phyloP scores from a whole-genome alignment of 2,113 vertebrate species.

The Verasper variegatus region DNA sequence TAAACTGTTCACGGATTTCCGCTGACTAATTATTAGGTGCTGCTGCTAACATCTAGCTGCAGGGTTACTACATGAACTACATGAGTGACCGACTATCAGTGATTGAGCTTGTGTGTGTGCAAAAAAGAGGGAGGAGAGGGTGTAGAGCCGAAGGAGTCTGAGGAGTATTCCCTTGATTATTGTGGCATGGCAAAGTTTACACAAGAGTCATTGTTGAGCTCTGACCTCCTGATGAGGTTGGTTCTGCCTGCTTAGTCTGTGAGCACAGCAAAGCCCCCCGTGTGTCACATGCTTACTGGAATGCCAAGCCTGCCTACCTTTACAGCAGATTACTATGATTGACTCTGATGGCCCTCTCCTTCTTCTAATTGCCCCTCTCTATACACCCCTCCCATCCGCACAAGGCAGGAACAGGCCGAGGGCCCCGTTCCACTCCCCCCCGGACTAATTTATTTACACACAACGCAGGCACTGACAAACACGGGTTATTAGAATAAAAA shows the following conservation, averaged over 20 bases:
- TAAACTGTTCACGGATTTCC: not conserved
- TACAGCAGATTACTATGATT: constrained; percentile 78
- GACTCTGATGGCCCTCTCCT: constrained; percentile 71
- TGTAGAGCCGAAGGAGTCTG: constrained; percentile 19
- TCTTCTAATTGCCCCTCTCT: constrained; percentile 73
- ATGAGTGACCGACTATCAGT: not conserved
- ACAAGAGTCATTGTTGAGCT: constrained; percentile 79
- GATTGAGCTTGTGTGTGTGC: constrained; percentile 8
- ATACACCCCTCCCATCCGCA: constrained; percentile 18
- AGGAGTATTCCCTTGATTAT: constrained; percentile 71
- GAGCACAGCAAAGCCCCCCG: constrained; percentile 62
- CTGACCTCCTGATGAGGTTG: constrained; percentile 72
- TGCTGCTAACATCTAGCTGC: not conserved
- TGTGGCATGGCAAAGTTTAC: constrained; percentile 79
- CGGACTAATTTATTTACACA: constrained; percentile 4
- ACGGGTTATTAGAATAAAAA: too few species aligned
- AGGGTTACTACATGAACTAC: not conserved
- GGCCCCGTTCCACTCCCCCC: not conserved
- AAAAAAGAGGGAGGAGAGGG: not conserved
- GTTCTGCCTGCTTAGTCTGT: constrained; percentile 74
- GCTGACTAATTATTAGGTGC: not conserved
- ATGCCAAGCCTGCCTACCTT: constrained; percentile 78
- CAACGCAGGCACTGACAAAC: not conserved
- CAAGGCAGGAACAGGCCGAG: constrained; percentile 20
- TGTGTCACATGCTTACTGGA: constrained; percentile 80